Percentiles rank a stretch among this genome's conserved stretches.
Conservation (phyloP, 2,797 vertebrate genomes). For the Sandelia bainsii region DNA sequence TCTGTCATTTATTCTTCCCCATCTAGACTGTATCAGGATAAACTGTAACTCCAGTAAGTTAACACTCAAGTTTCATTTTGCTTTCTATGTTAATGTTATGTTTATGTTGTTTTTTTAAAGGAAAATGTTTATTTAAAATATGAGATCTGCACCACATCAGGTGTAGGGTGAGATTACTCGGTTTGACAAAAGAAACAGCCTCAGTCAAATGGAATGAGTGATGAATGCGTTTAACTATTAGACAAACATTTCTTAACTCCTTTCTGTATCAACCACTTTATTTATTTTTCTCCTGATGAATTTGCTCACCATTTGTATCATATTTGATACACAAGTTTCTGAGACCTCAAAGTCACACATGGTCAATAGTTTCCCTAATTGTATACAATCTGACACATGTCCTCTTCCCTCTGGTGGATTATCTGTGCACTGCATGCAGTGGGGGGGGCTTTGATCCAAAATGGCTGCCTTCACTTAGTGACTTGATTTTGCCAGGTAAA, state of each 20-base stretch:
- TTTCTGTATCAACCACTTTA: constrained; percentile 1
- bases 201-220: constrained; percentile 23
- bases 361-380: too few relatives aligned
- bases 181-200: constrained; percentile 24
- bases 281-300: background rate
- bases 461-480: too few relatives aligned
- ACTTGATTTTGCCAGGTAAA: too few relatives aligned
- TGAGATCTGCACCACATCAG: constrained; percentile 12
- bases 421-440: too few relatives aligned
- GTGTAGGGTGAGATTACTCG: constrained; percentile 39
- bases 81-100: constrained; percentile 86
- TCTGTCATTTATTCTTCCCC: constrained; percentile 99
- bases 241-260: background rate
- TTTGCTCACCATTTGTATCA: too few relatives aligned
- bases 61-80: constrained; percentile 99
- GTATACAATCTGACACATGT: too few relatives aligned
- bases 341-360: too few relatives aligned
- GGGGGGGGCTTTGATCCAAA: too few relatives aligned
- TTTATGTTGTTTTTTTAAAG: constrained; percentile 62
- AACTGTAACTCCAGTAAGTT: constrained; percentile 99
- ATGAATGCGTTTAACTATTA: background rate
- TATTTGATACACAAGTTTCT: too few relatives aligned
- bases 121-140: constrained; percentile 53
- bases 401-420: too few relatives aligned
- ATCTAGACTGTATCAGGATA: constrained; percentile 99